These are phyloP conservation scores for Columbina picui DNA, from an alignment of 2,113 vertebrate genomes.

Conservation along the genomic window DNA sequence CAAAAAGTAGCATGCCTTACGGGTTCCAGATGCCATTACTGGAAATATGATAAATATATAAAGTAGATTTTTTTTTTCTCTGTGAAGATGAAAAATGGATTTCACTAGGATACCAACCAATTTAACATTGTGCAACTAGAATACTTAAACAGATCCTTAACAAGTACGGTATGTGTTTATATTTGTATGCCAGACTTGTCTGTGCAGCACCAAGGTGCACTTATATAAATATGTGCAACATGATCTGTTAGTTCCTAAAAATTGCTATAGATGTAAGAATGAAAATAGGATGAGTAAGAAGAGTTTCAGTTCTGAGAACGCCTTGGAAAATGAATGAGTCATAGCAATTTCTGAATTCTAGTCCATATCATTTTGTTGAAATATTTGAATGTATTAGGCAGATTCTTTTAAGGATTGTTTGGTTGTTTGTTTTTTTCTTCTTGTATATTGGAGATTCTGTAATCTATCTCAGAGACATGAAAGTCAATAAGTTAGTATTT, in stretches of 20 bases:
- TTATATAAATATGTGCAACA: not conserved
- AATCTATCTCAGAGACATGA: not conserved
- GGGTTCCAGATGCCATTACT: not conserved
- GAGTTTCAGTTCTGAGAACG: not conserved
- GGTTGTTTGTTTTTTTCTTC: not conserved
- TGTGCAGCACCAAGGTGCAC: not conserved
- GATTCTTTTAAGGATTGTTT: not conserved
- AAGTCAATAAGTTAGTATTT: not conserved
- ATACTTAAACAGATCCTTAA: not conserved
- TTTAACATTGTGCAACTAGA: not conserved
- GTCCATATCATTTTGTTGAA: not conserved
- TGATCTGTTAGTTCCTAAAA: not conserved
- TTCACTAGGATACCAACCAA: not conserved
- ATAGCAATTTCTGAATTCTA: not conserved
- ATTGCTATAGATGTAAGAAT: not conserved
- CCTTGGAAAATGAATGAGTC: not conserved
- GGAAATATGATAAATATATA: not conserved
- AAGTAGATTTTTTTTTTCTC: not conserved
- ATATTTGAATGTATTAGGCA: not conserved
- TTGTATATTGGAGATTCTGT: not conserved
- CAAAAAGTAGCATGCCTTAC: not conserved
- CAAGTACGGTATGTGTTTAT: not conserved
- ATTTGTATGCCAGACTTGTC: not conserved
- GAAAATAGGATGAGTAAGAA: not conserved
- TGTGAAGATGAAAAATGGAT: not conserved